Evolutionary conservation across 1,140 invertebrate species (phyloP), one percentile per base, ranked within the genome.

Genomic region (Sesamia nonagrioides): DNA sequence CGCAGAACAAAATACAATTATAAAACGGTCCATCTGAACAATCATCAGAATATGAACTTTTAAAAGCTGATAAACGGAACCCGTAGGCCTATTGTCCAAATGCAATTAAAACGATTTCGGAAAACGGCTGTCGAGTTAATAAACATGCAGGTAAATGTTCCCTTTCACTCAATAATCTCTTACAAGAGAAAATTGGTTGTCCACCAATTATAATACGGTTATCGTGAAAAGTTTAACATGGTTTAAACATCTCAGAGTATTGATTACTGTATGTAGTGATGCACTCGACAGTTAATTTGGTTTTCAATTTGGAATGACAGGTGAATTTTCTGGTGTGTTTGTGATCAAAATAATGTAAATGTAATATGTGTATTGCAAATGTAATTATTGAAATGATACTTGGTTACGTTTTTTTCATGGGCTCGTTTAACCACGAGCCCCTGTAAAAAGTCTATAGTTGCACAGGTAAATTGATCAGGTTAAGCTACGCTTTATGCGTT

Each of bases 21-120:
- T 48, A n/a, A 48, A 37, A 9, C 42, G 1, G 63, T 68, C 13
- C 18, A 68, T 48, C 42, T 13, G 42, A 48, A 33, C 63, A 68
- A 50, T 68, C 50, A 33, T 48, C 18, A 6, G 33, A 61, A 63
- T 75, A 75, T 75, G 42, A 63, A 75, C 73, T 75, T 75, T 75
- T 48, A 33, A 50, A 50, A 45, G 40, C 73, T 48, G 73, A 61
- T 75, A 54, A 75, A 75, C 60, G 11, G 37, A 13, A 17, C 56
- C 58, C 40, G 3, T 8, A n/a, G 71, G 35, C 52, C 56, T 50
- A 75, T 75, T 61, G 63, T 68, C 37, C 17, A 11, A 61, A 56
- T 48, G 18, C 15, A 60, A 75, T 75, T 61, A 75, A 61, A 40
- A 63, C 56, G 73, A 42, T 37, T 37, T 40, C 52, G 73, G 72